phyloP scores from a whole-genome alignment of 1,140 invertebrate species.

The Oedothorax gibbosus region DNA sequence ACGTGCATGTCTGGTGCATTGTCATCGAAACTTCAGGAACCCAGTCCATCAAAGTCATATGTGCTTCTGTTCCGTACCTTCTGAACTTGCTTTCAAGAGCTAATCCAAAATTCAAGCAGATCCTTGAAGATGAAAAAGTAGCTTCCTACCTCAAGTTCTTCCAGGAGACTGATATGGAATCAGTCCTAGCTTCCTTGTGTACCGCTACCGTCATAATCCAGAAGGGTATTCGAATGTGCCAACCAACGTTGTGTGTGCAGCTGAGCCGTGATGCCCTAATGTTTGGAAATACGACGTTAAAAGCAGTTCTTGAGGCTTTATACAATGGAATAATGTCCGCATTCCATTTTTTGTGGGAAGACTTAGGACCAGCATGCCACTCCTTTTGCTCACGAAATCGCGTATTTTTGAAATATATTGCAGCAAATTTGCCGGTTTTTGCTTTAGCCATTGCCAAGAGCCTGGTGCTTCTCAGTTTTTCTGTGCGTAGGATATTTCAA shows the following conservation, averaged over 20 bases:
- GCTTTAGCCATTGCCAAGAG: constrained; percentile 24
- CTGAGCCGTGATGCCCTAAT: constrained; percentile 7
- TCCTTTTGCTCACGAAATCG: constrained; percentile 12
- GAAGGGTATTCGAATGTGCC: constrained; percentile 25
- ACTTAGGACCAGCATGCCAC: background rate
- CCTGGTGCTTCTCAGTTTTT: constrained; percentile 16
- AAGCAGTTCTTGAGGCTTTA: background rate
- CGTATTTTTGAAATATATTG: background rate
- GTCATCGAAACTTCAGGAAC: constrained; percentile 44
- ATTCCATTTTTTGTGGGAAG: constrained; percentile 29
- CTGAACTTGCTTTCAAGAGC: constrained; percentile 11
- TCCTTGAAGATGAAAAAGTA: constrained; percentile 29
- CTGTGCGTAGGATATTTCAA: background rate
- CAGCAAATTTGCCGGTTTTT: constrained; percentile 1
- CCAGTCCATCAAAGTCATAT: constrained; percentile 28
- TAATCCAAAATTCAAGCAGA: constrained; percentile 27
- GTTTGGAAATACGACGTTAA: background rate
- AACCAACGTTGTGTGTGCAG: constrained; percentile 1
- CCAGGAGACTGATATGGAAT: constrained; percentile 35
- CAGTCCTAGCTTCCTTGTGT: background rate
- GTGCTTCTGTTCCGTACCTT: constrained; percentile 38
- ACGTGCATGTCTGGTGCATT: constrained; percentile 36
- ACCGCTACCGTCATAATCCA: constrained; percentile 31
- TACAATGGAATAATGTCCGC: background rate
- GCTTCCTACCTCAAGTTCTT: constrained; percentile 22